Evolutionary conservation across 1,140 invertebrate species (phyloP).

Genomic region (Ylistrum balloti): DNA sequence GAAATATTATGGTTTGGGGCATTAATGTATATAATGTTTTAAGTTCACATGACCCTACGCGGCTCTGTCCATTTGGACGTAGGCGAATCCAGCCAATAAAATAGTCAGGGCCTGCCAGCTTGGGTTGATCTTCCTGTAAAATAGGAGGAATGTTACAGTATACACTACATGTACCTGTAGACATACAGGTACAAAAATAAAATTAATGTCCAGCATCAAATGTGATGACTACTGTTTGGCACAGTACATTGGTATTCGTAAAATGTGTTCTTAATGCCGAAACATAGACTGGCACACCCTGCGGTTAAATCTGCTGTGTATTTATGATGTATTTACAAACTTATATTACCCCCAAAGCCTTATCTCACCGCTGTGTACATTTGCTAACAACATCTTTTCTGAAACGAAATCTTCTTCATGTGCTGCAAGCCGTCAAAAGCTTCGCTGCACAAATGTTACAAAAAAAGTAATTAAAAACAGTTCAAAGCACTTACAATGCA

Average conservation of each 20-base stretch:
- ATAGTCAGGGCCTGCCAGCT: no score
- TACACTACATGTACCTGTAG: no score
- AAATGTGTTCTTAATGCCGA: background rate
- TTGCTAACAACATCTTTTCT: background rate
- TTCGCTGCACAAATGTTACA: background rate
- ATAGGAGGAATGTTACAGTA: no score
- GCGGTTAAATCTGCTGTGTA: background rate
- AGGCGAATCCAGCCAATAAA: no score
- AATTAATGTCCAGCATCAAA: background rate
- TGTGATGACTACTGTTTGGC: background rate
- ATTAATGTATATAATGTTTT: no score
- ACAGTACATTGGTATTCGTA: background rate
- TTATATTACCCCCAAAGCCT: background rate
- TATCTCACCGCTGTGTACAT: slow-evolving; percentile 4
- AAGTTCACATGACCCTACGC: no score
- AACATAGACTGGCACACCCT: background rate
- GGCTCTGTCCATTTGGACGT: no score
- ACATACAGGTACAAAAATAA: no score
- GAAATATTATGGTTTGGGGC: no score
- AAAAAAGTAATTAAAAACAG: background rate
- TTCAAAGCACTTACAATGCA: background rate
- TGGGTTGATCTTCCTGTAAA: no score
- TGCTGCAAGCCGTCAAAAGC: background rate
- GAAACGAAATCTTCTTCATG: background rate
- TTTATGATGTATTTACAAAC: background rate